Evolutionary conservation across 2,113 vertebrate species (phyloP), one percentile per base, ranked within the genome.

Genomic region (Marcusenius ussheri): DNA sequence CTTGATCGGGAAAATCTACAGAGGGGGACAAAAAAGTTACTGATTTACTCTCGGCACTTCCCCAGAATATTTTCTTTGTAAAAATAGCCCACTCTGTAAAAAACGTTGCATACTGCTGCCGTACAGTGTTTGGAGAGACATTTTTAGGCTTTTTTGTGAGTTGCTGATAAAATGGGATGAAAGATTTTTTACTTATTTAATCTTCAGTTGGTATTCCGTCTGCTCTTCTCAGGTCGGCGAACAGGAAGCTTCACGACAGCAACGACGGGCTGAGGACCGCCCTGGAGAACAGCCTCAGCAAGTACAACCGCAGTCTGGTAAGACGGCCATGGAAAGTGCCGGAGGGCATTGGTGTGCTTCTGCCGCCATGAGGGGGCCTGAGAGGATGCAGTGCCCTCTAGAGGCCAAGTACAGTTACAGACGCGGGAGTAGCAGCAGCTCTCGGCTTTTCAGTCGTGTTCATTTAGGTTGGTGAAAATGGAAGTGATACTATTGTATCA

Each of bases 171-270:
- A 83, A 83, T 83, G 39, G 35, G 42, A 45, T 24, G 19, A n/a
- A 45, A 21, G 21, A 45, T 45, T 47, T 47, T 47, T 47, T 13
- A 21, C 5, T 84, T 47, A 39, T 47, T 45, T n/a, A 9, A 21
- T 47, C 21, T 9, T 21, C 21, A 5, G 2, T 24, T 11, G 45
- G 83, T 27, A 45, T 88, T 8, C 3, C 10, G 88, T 19, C 89
- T 92, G 15, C 45, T 91, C 80, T 90, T 35, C 90, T 45, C 88
- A 98, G 97, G 84, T 96, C 95, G 92, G 96, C 97, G 89, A 98
- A 98, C 90, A 94, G 97, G 93, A 98, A 97, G 90, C 93, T 98
- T 10, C 96, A 97, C 89, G 97, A 98, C 94, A 98, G 96, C 92
- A 98, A 98, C 0, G 97, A 98, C 66, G 96, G 97, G 39, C 94